phyloP scores from a whole-genome alignment of 1,140 invertebrate genomes.

The Drosophila rufa region DNA sequence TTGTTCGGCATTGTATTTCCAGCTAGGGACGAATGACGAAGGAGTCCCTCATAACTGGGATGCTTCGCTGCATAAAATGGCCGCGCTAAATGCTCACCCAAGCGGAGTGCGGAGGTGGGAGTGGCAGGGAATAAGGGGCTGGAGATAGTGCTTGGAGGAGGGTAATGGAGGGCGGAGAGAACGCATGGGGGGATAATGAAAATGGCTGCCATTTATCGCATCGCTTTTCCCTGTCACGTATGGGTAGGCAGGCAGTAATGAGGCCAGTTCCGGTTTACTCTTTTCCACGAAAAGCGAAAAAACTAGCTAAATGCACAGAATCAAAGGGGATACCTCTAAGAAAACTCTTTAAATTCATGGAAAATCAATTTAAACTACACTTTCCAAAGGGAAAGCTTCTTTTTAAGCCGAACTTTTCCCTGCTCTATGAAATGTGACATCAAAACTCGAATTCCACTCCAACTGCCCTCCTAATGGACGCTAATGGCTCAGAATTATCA shows the following conservation, averaged over 20 bases:
- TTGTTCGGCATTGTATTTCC: slow-evolving; percentile 75
- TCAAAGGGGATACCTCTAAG: too few relatives aligned
- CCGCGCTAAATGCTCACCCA: slow-evolving; percentile 67
- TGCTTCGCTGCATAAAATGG: slow-evolving; percentile 58
- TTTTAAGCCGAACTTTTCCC: neutral
- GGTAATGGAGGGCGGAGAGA: slow-evolving; percentile 20
- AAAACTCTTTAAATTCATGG: neutral
- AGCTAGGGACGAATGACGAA: slow-evolving; percentile 7
- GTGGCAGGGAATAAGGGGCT: too few relatives aligned
- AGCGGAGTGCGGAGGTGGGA: slow-evolving; percentile 16
- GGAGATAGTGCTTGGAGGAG: neutral
- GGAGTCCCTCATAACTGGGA: slow-evolving; percentile 47
- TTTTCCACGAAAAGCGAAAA: slow-evolving; percentile 9
- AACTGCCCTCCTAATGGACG: neutral
- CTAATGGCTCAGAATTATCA: slow-evolving; percentile 26
- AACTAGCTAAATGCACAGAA: neutral
- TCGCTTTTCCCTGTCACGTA: slow-evolving; percentile 30
- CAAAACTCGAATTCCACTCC: neutral
- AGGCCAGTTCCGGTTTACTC: slow-evolving; percentile 7
- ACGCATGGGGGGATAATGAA: slow-evolving; percentile 62
- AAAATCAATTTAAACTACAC: neutral
- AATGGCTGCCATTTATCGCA: slow-evolving; percentile 61
- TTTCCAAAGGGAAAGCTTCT: neutral
- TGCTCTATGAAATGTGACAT: neutral
- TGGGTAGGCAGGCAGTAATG: slow-evolving; percentile 23